phyloP scores from a whole-genome alignment of 1,140 invertebrate genomes.

The Drepana arcuata region DNA sequence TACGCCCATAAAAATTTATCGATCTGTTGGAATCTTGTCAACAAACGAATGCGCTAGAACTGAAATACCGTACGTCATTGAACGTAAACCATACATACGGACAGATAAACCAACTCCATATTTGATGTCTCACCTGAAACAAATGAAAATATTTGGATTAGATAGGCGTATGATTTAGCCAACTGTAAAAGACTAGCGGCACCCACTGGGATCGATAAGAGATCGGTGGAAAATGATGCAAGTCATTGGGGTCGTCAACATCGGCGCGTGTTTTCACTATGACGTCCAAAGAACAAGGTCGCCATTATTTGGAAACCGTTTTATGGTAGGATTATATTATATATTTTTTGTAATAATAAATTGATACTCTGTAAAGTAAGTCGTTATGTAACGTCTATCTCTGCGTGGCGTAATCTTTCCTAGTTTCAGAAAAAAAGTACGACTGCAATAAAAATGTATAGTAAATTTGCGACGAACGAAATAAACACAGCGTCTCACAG shows the following conservation, averaged over 20 bases:
- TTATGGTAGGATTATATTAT: slow-evolving; percentile 3
- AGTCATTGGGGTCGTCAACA: slow-evolving; percentile 61
- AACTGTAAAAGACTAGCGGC: slow-evolving; percentile 24
- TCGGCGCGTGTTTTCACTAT: slow-evolving; percentile 47
- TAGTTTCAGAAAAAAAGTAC: no score
- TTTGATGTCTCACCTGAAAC: slow-evolving; percentile 60
- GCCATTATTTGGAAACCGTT: slow-evolving; percentile 11
- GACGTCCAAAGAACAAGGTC: slow-evolving; percentile 26
- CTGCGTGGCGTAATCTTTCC: slow-evolving; percentile 12
- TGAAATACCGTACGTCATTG: no score
- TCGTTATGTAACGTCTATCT: slow-evolving; percentile 4
- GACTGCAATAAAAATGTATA: no score
- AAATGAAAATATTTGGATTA: slow-evolving; percentile 26
- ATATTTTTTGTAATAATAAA: slow-evolving; percentile 9
- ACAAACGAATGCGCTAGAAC: no score
- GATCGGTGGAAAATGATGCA: slow-evolving; percentile 43
- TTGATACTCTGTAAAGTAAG: slow-evolving; percentile 5
- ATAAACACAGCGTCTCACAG: no score
- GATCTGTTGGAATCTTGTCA: no score
- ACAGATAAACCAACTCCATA: no score
- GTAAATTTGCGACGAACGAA: no score
- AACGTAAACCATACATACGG: no score
- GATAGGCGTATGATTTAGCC: slow-evolving; percentile 14
- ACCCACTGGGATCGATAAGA: slow-evolving; percentile 37
- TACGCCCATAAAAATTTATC: no score